Base-by-base conservation (phyloP, 2,888 invertebrate species). In the Trissolcus brochymenae region DNA sequence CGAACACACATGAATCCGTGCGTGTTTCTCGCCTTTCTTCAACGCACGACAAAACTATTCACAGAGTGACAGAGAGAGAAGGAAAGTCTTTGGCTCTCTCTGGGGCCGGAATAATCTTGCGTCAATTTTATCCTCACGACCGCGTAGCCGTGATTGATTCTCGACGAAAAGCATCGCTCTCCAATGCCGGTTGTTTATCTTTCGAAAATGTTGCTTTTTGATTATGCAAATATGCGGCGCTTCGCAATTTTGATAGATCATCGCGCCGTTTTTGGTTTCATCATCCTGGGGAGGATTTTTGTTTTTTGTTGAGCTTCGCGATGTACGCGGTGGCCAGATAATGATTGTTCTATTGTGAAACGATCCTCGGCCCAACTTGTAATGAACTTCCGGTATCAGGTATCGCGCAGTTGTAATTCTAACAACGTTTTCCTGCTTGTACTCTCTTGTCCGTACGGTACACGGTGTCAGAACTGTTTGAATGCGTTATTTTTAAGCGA, bases 11-110 rank as follows among this genome's bases (percentile, higher is more conserved):
- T 64, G 72, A 77, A 72, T 72, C 68, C 51, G 59, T 72, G 57
- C 64, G 72, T 67, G 71, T 77, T 72, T 77, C 72, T 77, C 72
- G 67, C 67, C 72, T 68, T 70, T 68, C 65, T 65, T 68, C 55
- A 51, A 54, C 25, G 17, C 55, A 62, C 64, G 53, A 50, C 35
- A 16, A 43, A 65, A 60, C 60, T 64, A 68, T 64, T 65, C 64
- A 59, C 14, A 60, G 56, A 55, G 19, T 19, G 40, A 35, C 1
- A 35, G 16, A 25, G 11, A 41, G 21, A 35, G 7, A 35, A 11
- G 9, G 9, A 35, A 35, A 35, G 35, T 9, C 35, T 0, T 35
- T 35, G 35, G 35, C 35, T 35, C 35, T 35, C 46, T 46, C 14
- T 14, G n/a, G 4, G 61, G 51, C 51, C 41, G 17, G 51, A 73